Evolutionary conservation across 2,113 vertebrate species (phyloP).

Genomic region (Maccullochella peelii): DNA sequence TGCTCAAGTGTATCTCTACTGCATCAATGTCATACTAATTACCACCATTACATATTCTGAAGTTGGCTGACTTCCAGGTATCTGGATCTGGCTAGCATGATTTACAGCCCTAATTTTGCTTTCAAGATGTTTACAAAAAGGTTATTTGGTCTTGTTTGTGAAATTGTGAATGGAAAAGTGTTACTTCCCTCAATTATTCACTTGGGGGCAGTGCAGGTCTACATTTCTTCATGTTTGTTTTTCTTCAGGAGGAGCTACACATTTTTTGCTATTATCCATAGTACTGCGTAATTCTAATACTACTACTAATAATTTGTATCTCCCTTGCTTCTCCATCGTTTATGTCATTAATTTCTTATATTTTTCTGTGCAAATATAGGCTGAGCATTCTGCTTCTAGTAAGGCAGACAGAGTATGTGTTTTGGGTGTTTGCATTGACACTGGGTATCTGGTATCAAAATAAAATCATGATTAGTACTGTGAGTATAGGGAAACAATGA

Average conservation of each 20-base stretch:
- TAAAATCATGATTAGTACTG: not conserved
- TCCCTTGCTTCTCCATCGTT: not conserved
- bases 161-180: not conserved
- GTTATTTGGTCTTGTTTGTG: not conserved
- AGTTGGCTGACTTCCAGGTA: not conserved
- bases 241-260: no score
- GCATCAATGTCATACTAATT: not conserved
- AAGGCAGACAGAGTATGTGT: not conserved
- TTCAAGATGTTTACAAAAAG: not conserved
- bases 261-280: no score
- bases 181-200: conserved; percentile 24
- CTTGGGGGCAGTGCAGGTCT: conserved; percentile 61
- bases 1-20: not conserved
- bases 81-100: not conserved
- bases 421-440: not conserved
- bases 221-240: not conserved
- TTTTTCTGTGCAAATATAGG: not conserved
- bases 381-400: not conserved
- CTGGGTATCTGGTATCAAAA: not conserved
- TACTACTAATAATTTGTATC: not conserved
- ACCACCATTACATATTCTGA: not conserved
- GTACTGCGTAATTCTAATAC: no score
- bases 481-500: not conserved
- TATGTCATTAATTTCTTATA: not conserved
- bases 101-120: not conserved